A percentile compares a stretch with the other conserved stretches of the same genome.
phyloP scores from a whole-genome alignment of 1,140 invertebrate species.

The Drosophila nikananu region DNA sequence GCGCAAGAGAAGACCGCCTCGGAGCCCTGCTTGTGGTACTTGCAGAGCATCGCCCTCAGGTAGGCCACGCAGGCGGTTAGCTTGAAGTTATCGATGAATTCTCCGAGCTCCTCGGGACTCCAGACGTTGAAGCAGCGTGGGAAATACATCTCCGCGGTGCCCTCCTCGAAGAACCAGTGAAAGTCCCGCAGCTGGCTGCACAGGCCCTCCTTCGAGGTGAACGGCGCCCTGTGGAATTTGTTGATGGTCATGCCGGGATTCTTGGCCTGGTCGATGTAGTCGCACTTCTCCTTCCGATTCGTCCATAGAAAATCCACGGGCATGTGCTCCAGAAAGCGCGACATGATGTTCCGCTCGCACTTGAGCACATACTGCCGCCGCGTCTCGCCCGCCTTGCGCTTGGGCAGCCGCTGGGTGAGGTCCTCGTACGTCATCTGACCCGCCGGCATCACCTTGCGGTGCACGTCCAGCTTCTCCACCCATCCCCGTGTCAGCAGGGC shows the following conservation, averaged over 20 bases:
- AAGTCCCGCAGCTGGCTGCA: slow-evolving; percentile 93
- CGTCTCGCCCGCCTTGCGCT: slow-evolving; percentile 79
- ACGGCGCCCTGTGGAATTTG: slow-evolving; percentile 91
- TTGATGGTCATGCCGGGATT: slow-evolving; percentile 84
- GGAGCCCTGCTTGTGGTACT: slow-evolving; percentile 87
- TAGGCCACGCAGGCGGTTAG: slow-evolving; percentile 94
- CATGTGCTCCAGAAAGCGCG: slow-evolving; percentile 89
- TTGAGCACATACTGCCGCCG: slow-evolving; percentile 85
- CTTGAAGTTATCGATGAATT: slow-evolving; percentile 96
- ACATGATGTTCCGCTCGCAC: slow-evolving; percentile 88
- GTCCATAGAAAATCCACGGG: slow-evolving; percentile 95
- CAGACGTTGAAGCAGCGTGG: slow-evolving; percentile 95
- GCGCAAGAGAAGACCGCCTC: slow-evolving; percentile 86
- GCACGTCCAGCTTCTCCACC: slow-evolving; percentile 88
- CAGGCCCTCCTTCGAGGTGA: slow-evolving; percentile 96
- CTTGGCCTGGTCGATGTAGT: slow-evolving; percentile 83
- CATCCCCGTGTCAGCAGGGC: slow-evolving; percentile 88
- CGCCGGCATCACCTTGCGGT: slow-evolving; percentile 82
- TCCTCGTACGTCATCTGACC: slow-evolving; percentile 82
- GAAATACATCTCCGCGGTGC: slow-evolving; percentile 92
- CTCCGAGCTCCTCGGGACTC: slow-evolving; percentile 93
- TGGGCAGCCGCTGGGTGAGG: slow-evolving; percentile 78
- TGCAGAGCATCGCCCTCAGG: slow-evolving; percentile 90
- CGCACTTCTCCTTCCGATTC: slow-evolving; percentile 91
- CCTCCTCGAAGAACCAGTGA: slow-evolving; percentile 95